Base-by-base conservation (phyloP, 2,113 vertebrate species). In the Typhlomys cinereus region DNA sequence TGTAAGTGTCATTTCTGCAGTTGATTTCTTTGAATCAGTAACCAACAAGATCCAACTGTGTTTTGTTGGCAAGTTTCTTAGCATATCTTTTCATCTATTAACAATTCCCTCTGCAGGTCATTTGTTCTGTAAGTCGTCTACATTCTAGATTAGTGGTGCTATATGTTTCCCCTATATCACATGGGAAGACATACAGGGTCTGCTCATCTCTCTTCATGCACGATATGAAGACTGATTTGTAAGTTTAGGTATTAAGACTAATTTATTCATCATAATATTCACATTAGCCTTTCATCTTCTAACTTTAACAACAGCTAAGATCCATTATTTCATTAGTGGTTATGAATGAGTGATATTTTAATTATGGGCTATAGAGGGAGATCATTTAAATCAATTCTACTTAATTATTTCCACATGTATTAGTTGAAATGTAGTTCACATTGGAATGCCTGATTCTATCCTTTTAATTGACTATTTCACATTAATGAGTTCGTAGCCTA, bases 401-500 rank as follows among this genome's bases (percentile, higher is more conserved):
- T 39, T 73, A 9, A 70, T 75, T 86, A 20, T 15, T 69, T 85
- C 25, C 62, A 18, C 31, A 48, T 62, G 7, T 75, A 52, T 78
- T 82, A 87, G 70, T 76, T 83, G 39, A 17, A 81, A 93, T 90
- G 82, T 31, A 61, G 17, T 86, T 71, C 71, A 71, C 23, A 12
- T 18, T 41, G 39, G 57, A 76, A 83, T 67, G 44, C 34, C 54
- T 83, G 13, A 31, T 50, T 82, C 39, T 70, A 20, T 62, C 54
- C 50, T 73, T 89, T 86, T 74, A 79, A n/a, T 21, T 92, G 86
- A 66, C 14, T 46, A 73, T 50, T 84, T 82, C 50, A 44, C 34
- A 92, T 64, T 74, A n/a, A n/a, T n/a, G 36, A 88, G 46, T 85
- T 91, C 7, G 36, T 75, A 23, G 29, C 50, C 34, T 82, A 94